Evolutionary conservation across 1,140 invertebrate species (phyloP), one percentile per base, ranked within the genome.

Genomic region (Mesaphorura yosii): DNA sequence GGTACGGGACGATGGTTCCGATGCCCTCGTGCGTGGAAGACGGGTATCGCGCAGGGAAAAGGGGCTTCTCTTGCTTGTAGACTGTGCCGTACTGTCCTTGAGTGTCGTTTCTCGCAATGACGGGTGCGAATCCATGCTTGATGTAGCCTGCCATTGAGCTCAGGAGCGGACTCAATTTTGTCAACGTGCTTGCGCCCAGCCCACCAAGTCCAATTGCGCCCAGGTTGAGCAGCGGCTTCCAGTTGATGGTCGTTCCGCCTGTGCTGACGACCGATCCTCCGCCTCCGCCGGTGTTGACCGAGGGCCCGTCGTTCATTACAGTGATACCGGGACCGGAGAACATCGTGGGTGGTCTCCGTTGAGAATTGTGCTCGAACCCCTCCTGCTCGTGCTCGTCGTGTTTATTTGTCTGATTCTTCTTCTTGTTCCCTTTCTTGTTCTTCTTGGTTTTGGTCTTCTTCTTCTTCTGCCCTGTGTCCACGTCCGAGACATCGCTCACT

Each of bases 131-230:
- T 7, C 62, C 65, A 34, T 55, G 60, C 31, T 63, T 66, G 48
- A 69, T 57, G 38, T 65, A 57, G 3, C 67, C 66, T n/a, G 64
- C 66, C 47, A 68, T 58, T 7, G 63, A 64, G 22, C 60, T 61
- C 25, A 67, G 52, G 44, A 67, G 48, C 17, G 67, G 64, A 12
- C 59, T 63, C 15, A 66, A 52, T 41, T 66, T 64, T 25, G 66
- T 64, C 26, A 64, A 50, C 3, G 59, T 55, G 10, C 55, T 58
- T 29, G 61, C 64, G 39, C 64, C 63, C 3, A 65, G 41, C 2
- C 64, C 64, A 27, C 64, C 65, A 10, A 66, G 53, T 20, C 61
- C 59, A 19, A 58, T 42, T 7, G 55, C 59, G 17, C 60, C 63
- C 19, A 58, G 50, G 34, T 63, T 63, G 17, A 57, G 27, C 15